Conservation (phyloP, 2,888 invertebrate genomes). For the Catocala nupta region DNA sequence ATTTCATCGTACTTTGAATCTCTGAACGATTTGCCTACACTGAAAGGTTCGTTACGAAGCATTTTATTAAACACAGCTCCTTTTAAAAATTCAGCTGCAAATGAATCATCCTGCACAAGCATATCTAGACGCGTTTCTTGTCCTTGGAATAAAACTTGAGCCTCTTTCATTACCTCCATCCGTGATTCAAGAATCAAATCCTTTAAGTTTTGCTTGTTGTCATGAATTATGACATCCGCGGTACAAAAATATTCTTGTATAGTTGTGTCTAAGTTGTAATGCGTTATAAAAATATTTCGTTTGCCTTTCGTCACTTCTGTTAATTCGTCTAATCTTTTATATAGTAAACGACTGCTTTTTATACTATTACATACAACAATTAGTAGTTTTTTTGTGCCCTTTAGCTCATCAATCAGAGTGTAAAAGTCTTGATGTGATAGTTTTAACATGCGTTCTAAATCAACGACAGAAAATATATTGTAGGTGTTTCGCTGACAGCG, state of each 20-base stretch:
- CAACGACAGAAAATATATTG: slow-evolving; percentile 3
- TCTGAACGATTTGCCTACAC: background rate
- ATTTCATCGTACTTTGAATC: slow-evolving; percentile 28
- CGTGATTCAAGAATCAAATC: slow-evolving; percentile 21
- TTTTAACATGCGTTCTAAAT: slow-evolving; percentile 8
- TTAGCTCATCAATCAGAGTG: slow-evolving; percentile 3
- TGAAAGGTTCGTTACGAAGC: slow-evolving; percentile 17
- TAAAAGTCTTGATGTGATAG: slow-evolving; percentile 1
- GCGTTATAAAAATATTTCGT: slow-evolving; percentile 8
- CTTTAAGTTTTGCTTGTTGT: slow-evolving; percentile 11
- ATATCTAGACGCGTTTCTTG: slow-evolving; percentile 11
- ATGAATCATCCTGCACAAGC: slow-evolving; percentile 14
- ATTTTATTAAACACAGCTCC: slow-evolving; percentile 24
- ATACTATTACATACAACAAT: slow-evolving; percentile 12
- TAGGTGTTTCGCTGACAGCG: slow-evolving; percentile 11
- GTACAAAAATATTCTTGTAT: slow-evolving; percentile 15
- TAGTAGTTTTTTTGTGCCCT: slow-evolving; percentile 9
- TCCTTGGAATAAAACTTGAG: slow-evolving; percentile 28
- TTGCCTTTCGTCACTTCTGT: slow-evolving; percentile 6
- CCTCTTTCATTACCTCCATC: slow-evolving; percentile 6
- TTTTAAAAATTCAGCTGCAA: slow-evolving; percentile 15
- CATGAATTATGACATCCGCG: background rate
- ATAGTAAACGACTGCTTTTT: background rate
- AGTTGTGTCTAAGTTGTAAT: background rate
- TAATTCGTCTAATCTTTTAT: slow-evolving; percentile 6